Evolutionary conservation across 2,888 invertebrate species (phyloP).

Genomic region (Euproctis similis): DNA sequence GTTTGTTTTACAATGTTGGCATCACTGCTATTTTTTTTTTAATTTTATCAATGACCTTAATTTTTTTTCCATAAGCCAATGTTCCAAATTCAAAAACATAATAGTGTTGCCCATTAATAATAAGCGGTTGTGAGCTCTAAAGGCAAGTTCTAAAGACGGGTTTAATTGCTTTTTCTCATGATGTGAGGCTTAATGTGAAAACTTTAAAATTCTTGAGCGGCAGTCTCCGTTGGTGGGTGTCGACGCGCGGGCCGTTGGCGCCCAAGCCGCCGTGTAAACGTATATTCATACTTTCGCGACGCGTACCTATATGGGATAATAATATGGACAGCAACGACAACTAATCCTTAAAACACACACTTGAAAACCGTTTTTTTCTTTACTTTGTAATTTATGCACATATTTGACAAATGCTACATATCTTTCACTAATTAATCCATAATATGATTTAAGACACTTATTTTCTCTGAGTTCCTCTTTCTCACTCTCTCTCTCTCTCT

Average conservation of each 20-base stretch:
- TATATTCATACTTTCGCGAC: constrained; percentile 39
- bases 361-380: no score
- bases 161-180: constrained; percentile 33
- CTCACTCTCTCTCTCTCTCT: no score
- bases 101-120: constrained; percentile 25
- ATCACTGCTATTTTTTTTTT: no score
- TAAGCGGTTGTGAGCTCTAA: constrained; percentile 18
- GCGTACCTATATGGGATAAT: constrained; percentile 20
- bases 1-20: constrained; percentile 5
- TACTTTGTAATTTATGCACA: no score
- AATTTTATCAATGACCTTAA: no score
- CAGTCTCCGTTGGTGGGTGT: constrained; percentile 26
- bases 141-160: constrained; percentile 22
- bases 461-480: no score
- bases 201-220: constrained; percentile 49
- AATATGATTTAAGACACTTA: no score
- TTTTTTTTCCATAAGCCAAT: no score
- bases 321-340: no score
- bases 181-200: constrained; percentile 52
- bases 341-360: no score
- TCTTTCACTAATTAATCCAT: no score
- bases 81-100: constrained; percentile 7
- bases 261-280: constrained; percentile 60
- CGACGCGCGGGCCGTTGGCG: constrained; percentile 46
- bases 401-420: no score